Evolutionary conservation across 2,888 invertebrate species (phyloP).

Genomic region (Ormyrus thymus): DNA sequence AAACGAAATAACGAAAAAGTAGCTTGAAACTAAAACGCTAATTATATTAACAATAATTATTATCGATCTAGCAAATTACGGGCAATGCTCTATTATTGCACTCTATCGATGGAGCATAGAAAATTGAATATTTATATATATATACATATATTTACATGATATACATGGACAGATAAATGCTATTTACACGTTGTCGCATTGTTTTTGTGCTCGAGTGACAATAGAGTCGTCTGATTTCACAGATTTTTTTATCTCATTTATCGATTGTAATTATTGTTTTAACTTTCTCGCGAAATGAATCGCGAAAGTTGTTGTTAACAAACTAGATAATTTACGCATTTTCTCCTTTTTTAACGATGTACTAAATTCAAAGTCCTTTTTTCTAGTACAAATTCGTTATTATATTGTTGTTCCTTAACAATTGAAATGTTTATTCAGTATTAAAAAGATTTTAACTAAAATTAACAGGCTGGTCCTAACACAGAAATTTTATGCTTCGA

Average conservation of each 20-base stretch:
- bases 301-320: constrained; percentile 47
- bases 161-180: neutral
- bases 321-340: constrained; percentile 30
- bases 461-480: constrained; percentile 55
- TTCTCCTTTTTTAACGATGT: constrained; percentile 22
- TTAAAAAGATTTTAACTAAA: constrained; percentile 44
- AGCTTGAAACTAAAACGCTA: constrained; percentile 19
- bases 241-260: neutral
- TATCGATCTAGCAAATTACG: constrained; percentile 12
- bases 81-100: neutral
- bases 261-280: constrained; percentile 44
- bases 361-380: constrained; percentile 44
- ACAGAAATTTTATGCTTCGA: constrained; percentile 44
- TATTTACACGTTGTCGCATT: constrained; percentile 4
- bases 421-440: constrained; percentile 49
- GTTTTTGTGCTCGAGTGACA: neutral
- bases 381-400: constrained; percentile 54
- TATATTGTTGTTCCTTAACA: constrained; percentile 52
- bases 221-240: neutral
- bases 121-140: too few species aligned
- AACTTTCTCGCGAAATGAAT: constrained; percentile 25
- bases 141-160: neutral
- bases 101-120: neutral
- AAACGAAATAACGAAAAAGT: constrained; percentile 16
- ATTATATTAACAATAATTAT: constrained; percentile 20